Conservation (phyloP, 2,888 invertebrate genomes). For the Embidobia sp. region DNA sequence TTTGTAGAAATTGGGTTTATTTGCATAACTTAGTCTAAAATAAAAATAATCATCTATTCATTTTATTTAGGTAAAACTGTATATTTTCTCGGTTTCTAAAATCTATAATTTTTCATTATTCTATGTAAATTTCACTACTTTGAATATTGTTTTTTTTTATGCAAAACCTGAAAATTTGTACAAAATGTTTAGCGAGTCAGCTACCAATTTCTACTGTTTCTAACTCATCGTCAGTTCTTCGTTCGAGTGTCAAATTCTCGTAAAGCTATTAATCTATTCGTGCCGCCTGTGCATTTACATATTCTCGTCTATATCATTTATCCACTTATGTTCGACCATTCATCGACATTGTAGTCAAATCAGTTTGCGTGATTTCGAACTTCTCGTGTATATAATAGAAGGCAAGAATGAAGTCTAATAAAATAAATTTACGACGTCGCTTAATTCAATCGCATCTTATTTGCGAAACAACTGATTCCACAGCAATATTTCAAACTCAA, state of each 20-base stretch:
- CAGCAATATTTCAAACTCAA: constrained; percentile 1
- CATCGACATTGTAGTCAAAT: constrained; percentile 36
- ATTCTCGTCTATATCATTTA: constrained; percentile 44
- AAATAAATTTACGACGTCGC: constrained; percentile 4
- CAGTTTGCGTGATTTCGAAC: constrained; percentile 40
- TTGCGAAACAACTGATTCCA: constrained; percentile 10
- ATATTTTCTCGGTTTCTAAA: too few species aligned
- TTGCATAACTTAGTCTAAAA: too few species aligned
- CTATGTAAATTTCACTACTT: too few species aligned
- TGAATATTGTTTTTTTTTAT: too few species aligned
- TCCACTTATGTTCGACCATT: constrained; percentile 37
- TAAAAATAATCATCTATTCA: too few species aligned
- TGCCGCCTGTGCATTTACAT: constrained; percentile 43
- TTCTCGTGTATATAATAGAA: constrained; percentile 20
- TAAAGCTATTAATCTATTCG: constrained; percentile 54
- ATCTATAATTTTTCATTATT: too few species aligned
- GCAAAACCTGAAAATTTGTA: too few species aligned
- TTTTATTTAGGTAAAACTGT: too few species aligned
- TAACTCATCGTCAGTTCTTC: constrained; percentile 20
- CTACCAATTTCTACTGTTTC: constrained; percentile 3
- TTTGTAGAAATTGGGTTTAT: too few species aligned
- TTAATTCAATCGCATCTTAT: constrained; percentile 1
- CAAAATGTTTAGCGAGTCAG: neutral
- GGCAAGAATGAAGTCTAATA: constrained; percentile 2
- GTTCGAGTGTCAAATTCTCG: constrained; percentile 30